Evolutionary conservation across 1,140 invertebrate species (phyloP), one percentile per base, ranked within the genome.

Genomic region (Drosophila littoralis): DNA sequence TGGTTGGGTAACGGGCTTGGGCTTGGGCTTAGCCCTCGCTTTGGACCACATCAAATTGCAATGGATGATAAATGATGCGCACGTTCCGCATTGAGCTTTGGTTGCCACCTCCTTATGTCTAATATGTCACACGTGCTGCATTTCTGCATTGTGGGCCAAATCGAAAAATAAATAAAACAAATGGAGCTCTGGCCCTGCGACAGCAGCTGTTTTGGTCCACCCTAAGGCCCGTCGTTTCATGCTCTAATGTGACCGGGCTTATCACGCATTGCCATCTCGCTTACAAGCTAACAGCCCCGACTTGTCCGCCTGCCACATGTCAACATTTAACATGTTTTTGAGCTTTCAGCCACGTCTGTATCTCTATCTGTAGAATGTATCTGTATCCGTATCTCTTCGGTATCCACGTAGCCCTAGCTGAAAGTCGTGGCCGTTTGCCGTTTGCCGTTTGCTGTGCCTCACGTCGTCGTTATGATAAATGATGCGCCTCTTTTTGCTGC

Each of bases 111-210:
- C 72, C 72, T 83, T 74, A 88, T 88, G 84, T 65, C 79, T 68
- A 77, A 88, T 80, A 77, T 88, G 83, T 88, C 83, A 88, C 79
- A 69, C 67, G 68, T 69, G 4, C 82, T 85, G 81, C 81, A 85
- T 81, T 83, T 72, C 46, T 83, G 48, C 64, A 63, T 59, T 65
- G 61, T 69, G 66, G 17, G 48, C 67, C 80, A 89, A 88, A 88
- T 89, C 83, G 83, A 89, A 77, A 89, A 89, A 89, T 89, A 88
- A 88, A 89, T 89, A 89, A 83, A 80, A 88, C 84, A 88, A 88
- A 88, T 88, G 83, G 22, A 83, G 80, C 66, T 40, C 70, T 57
- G 58, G 66, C 57, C 54, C 64, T 12, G 43, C 9, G 40, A 59
- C 54, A 68, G 66, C 66, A 59, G 48, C 40, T 61, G 48, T 15